phyloP scores from a whole-genome alignment of 1,140 invertebrate genomes.

The Pissodes strobi region DNA sequence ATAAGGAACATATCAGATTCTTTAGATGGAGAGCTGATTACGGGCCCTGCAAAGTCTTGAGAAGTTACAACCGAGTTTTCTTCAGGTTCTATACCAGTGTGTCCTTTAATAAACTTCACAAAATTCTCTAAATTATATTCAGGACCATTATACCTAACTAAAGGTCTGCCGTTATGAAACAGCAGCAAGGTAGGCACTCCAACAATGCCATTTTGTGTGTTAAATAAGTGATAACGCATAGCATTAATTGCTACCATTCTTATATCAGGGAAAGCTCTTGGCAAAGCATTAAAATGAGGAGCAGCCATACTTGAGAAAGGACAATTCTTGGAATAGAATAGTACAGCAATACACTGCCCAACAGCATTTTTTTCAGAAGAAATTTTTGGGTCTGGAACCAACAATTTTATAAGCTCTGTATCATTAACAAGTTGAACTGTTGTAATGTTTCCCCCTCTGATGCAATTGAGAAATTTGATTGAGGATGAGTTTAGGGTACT shows the following conservation, averaged over 20 bases:
- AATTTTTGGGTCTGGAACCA: conserved; percentile 57
- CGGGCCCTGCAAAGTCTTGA: conserved; percentile 77
- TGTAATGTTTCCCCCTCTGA: conserved; percentile 29
- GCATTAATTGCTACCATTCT: conserved; percentile 91
- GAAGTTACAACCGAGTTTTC: conserved; percentile 72
- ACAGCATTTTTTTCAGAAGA: conserved; percentile 59
- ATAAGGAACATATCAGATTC: conserved; percentile 83
- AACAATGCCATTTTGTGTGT: conserved; percentile 92
- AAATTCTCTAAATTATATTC: conserved; percentile 80
- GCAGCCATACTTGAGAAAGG: conserved; percentile 88
- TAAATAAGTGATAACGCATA: conserved; percentile 81
- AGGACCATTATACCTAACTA: conserved; percentile 85
- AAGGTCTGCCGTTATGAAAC: conserved; percentile 88
- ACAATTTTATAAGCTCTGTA: conserved; percentile 54
- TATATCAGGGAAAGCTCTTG: conserved; percentile 80
- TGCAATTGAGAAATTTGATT: conserved; percentile 47
- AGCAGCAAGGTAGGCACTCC: conserved; percentile 90
- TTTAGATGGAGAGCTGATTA: conserved; percentile 71
- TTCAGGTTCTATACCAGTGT: conserved; percentile 74
- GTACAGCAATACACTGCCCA: conserved; percentile 77
- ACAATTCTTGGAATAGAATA: conserved; percentile 90
- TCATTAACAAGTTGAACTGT: conserved; percentile 53
- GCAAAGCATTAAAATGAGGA: conserved; percentile 88
- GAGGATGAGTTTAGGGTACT: conserved; percentile 30
- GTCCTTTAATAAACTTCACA: conserved; percentile 77